Evolutionary conservation across 2,797 vertebrate species (phyloP).

Genomic region (Rhinogobio ventralis): DNA sequence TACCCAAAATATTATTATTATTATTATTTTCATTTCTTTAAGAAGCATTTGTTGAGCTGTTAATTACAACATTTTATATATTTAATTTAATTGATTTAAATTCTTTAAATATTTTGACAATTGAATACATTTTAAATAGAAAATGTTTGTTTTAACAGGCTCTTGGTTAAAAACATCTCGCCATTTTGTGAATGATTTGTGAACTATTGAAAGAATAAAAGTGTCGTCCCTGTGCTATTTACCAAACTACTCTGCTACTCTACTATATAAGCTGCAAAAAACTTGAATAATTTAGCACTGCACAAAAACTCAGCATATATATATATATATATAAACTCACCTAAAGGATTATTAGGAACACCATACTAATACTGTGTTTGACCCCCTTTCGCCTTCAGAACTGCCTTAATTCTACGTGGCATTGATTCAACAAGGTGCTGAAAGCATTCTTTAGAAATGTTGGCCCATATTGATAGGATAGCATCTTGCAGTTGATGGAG

Average conservation of each 20-base stretch:
- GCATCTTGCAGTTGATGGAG: too few relatives aligned
- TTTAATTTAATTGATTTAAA: background rate
- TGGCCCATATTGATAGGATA: too few relatives aligned
- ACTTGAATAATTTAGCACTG: background rate
- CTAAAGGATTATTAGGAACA: too few relatives aligned
- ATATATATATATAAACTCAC: too few relatives aligned
- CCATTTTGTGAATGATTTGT: background rate
- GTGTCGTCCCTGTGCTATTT: background rate
- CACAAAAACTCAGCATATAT: too few relatives aligned
- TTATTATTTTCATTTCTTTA: background rate
- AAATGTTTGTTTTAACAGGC: background rate
- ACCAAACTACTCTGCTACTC: background rate
- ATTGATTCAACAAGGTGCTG: too few relatives aligned
- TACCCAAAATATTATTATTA: background rate
- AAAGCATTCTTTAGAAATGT: too few relatives aligned
- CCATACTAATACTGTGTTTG: too few relatives aligned
- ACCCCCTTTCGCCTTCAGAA: too few relatives aligned
- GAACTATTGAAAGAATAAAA: slow-evolving; percentile 13
- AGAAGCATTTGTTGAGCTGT: background rate
- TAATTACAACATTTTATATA: background rate
- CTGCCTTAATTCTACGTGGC: too few relatives aligned
- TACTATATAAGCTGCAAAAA: too few relatives aligned
- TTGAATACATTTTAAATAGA: too few relatives aligned
- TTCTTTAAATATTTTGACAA: background rate
- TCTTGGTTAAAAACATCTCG: background rate